Evolutionary conservation across 2,888 invertebrate genomes (phyloP), one percentile per base, ranked within the genome.

Genomic region (Chelonus formosanus): DNA sequence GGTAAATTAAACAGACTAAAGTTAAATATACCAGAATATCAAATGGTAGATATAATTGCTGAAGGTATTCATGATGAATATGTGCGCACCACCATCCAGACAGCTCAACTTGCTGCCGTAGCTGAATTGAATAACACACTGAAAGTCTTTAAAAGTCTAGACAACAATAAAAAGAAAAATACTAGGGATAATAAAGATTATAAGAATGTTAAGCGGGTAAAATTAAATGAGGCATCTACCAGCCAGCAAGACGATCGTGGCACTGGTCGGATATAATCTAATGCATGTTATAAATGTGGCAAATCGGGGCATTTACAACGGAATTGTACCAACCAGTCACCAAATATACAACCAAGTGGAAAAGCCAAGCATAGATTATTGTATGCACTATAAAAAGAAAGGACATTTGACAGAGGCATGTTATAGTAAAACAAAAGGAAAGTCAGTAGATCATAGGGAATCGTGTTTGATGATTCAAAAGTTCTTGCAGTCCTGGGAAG

Each of bases 21-120:
- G 3, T 10, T 58, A n/a, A 58, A 63, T 1, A 45, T 67, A 10
- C 48, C 67, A 5, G 63, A 67, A 20, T n/a, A 63, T 1, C 35
- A 59, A 34, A 20, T 63, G 3, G 63, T 67, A 6, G 53, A 63
- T 35, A 58, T 52, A n/a, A 55, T 67, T 4, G 44, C 31, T 20
- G 56, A 57, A 5, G 63, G 63, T n/a, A 67, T 63, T 32, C 53
- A 58, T 40, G 63, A 67, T 34, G 67, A 61, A 5, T 20, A 32
- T 5, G 32, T 63, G 7, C 35, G 48, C 10, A 54, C 35, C 7
- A 35, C 47, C 20, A 44, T 63, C 6, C 44, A 45, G 10, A 5
- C 63, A 4, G 43, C 54, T 6, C 48, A 61, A 61, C 31, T 52
- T 8, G 8, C 4, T 31, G 31, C 52, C 8, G 31, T 52, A 3